Evolutionary conservation across 2,888 invertebrate species (phyloP), one percentile per base, ranked within the genome.

Genomic region (Pedicia rivosa): DNA sequence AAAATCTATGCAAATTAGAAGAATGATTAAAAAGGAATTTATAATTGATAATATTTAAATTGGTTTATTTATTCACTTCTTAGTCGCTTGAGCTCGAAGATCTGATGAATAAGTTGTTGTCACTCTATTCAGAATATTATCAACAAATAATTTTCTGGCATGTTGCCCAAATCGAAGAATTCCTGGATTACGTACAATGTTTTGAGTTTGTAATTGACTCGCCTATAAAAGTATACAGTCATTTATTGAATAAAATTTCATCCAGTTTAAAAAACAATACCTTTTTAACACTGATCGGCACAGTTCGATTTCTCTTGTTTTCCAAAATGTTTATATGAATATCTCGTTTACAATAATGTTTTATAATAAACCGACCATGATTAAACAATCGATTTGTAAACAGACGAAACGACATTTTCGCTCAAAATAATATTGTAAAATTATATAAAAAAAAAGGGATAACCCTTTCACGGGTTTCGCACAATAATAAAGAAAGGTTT

Each of bases 11-110:
- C 80, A 77, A 39, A 81, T 74, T 13, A 81, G 54, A 5, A 80
- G 78, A 51, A 81, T 78, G 47, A 80, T 77, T 5, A 79, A 79
- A 7, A 69, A 70, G 0, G 78, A 74, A 54, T 79, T 74, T 1
- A 78, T 78, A 54, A 68, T 72, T 28, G 76, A 64, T 4, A 78
- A 63, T 44, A 66, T 62, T 44, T 31, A 32, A 15, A 27, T 38
- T 14, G 2, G 5, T 26, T 5, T 28, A 15, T 10, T 15, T 25
- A 26, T 31, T 38, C 57, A 59, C 57, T 69, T 68, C 48, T 67
- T 71, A 0, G 76, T 70, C 1, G 77, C 73, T 40, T 67, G 67
- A 40, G 67, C 64, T 31, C 77, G 63, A 35, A 78, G 54, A 43
- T 75, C 72, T 12, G 70, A 66, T 2, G 76, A 73, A 35, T 75